Evolutionary conservation across 2,797 vertebrate species (phyloP).

Genomic region (Falco concolor): DNA sequence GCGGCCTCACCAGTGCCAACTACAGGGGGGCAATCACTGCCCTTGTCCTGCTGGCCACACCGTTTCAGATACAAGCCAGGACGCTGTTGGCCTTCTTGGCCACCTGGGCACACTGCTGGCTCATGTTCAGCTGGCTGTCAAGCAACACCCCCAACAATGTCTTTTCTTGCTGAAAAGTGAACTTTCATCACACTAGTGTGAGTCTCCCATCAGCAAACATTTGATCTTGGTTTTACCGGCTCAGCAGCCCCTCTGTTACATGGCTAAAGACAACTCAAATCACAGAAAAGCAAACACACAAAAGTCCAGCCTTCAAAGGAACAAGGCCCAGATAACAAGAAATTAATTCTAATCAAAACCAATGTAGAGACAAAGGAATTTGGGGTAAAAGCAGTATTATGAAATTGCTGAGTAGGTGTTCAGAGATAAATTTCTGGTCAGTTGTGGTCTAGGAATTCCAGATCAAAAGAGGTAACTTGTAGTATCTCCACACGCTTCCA

Average conservation of each 20-base stretch:
- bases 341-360: background rate
- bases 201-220: background rate
- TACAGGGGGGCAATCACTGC: background rate
- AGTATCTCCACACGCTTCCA: background rate
- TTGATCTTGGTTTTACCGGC: background rate
- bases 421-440: background rate
- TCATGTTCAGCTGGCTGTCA: background rate
- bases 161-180: background rate
- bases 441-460: background rate
- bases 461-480: background rate
- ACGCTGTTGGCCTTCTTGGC: rapidly evolving
- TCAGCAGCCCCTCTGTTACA: background rate
- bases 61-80: background rate
- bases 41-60: background rate
- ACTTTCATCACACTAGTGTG: background rate
- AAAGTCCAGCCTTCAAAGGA: background rate
- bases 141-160: background rate
- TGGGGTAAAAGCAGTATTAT: background rate
- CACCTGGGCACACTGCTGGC: background rate
- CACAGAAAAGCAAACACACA: background rate
- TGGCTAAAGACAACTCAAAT: background rate
- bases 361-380: background rate
- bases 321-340: background rate
- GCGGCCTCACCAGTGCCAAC: rapidly evolving
- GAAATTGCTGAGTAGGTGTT: background rate